A percentile compares a stretch with the other conserved stretches of the same genome.
Conservation (phyloP, 2,888 invertebrate species). For the Brenthis hecate region DNA sequence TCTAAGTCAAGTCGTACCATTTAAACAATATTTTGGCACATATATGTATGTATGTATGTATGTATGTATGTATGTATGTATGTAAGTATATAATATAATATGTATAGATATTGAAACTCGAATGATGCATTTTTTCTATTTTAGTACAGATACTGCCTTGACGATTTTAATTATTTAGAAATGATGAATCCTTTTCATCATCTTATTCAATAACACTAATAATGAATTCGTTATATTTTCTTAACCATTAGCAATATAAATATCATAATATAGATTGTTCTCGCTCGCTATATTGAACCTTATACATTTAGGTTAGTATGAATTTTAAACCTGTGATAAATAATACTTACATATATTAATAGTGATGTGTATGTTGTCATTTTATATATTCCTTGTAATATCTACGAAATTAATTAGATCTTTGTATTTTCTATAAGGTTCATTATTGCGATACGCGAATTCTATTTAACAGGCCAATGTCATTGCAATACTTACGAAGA, state of each 20-base stretch:
- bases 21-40: slow-evolving; percentile 63
- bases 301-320: slow-evolving; percentile 11
- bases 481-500: background rate
- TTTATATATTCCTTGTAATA: slow-evolving; percentile 2
- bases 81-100: no score
- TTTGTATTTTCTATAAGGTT: slow-evolving; percentile 2
- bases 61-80: no score
- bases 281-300: slow-evolving; percentile 9
- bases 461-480: background rate
- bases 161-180: no score
- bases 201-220: background rate
- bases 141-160: no score
- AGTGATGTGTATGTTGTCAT: slow-evolving; percentile 2
- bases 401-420: background rate
- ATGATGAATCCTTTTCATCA: no score
- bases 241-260: slow-evolving; percentile 8
- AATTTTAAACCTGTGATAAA: slow-evolving; percentile 21
- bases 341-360: slow-evolving; percentile 5
- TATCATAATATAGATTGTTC: background rate
- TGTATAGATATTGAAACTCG: no score
- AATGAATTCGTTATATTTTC: background rate
- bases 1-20: slow-evolving; percentile 72
- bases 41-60: no score
- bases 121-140: no score
- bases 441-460: slow-evolving; percentile 12